These are phyloP conservation scores for Leucophenga varia DNA, from an alignment of 1,140 invertebrate species.

Conservation along the genomic window DNA sequence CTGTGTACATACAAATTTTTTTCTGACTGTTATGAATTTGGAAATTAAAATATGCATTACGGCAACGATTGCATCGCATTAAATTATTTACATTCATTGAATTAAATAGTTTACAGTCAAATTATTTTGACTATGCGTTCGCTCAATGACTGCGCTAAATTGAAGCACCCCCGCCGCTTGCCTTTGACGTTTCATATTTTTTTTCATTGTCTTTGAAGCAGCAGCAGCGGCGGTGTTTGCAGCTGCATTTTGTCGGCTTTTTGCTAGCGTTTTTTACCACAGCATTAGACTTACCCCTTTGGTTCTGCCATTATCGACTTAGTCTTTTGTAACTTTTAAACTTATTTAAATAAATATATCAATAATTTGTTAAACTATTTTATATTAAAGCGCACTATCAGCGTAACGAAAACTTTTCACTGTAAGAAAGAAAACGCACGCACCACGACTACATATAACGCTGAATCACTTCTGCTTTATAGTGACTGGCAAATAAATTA, in stretches of 20 bases:
- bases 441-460: too few species aligned
- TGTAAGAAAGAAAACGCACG: too few species aligned
- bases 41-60: slow-evolving; percentile 12
- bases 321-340: slow-evolving; percentile 31
- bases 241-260: slow-evolving; percentile 27
- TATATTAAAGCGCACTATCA: too few species aligned
- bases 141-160: slow-evolving; percentile 44
- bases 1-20: background rate
- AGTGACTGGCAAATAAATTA: too few species aligned
- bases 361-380: too few species aligned
- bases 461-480: too few species aligned
- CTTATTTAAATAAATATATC: slow-evolving; percentile 36
- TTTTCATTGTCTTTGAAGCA: too few species aligned
- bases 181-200: background rate
- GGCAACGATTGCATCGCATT: background rate
- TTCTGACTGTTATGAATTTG: background rate
- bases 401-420: too few species aligned
- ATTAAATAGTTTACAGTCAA: background rate
- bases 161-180: too few species aligned
- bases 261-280: slow-evolving; percentile 4
- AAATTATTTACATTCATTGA: background rate
- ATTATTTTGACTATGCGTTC: slow-evolving; percentile 2
- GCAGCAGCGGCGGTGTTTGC: slow-evolving; percentile 9
- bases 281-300: slow-evolving; percentile 38
- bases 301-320: slow-evolving; percentile 38